Base-by-base conservation (phyloP, 2,797 vertebrate genomes). In the Anguilla pacifica region DNA sequence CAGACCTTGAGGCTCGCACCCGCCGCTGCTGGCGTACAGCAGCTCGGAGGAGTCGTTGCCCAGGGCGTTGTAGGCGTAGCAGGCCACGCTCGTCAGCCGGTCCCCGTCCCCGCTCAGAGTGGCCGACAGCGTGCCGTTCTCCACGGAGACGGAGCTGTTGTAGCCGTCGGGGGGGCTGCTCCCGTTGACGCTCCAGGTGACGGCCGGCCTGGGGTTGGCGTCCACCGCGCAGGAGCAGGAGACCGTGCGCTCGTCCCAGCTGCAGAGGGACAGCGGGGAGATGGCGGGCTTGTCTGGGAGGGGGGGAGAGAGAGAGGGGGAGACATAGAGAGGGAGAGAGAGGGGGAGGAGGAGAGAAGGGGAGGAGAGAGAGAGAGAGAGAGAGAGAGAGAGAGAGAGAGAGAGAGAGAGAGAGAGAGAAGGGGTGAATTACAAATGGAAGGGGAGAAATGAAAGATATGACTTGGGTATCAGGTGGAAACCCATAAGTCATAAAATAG, bases 121-220 rank as follows among this genome's bases (percentile, higher is more conserved):
- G 9, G 94, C 94, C 0, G 84, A 94, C 3, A 95, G 51, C 1
- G 43, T 22, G 31, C 70, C 82, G 3, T 86, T 74, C 53, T 91
- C 88, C 4, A 87, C 91, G 6, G 89, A 90, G 3, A 91, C 90
- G 0, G 95, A 94, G 35, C 88, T 31, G 59, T 96, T 97, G 89
- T 93, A 97, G 43, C 91, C 89, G 0, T 53, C 88, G 0, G 94
- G 90, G 0, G 94, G 92, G 4, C 89, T 89, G 0, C 92, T 94
- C 51, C 93, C 95, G 0, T 96, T 96, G 25, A 97, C 89, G 0
- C 92, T 96, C 96, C 96, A 97, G 90, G 95, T 96, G 82, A 97
- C 89, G 0, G 91, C 91, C 0, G 96, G 64, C 28, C 89, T 92
- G 2, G 97, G 97, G 91, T 97, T 97, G 17, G 96, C 95, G 86